Evolutionary conservation across 2,888 invertebrate species (phyloP).

Genomic region (Meandrusa payeni): DNA sequence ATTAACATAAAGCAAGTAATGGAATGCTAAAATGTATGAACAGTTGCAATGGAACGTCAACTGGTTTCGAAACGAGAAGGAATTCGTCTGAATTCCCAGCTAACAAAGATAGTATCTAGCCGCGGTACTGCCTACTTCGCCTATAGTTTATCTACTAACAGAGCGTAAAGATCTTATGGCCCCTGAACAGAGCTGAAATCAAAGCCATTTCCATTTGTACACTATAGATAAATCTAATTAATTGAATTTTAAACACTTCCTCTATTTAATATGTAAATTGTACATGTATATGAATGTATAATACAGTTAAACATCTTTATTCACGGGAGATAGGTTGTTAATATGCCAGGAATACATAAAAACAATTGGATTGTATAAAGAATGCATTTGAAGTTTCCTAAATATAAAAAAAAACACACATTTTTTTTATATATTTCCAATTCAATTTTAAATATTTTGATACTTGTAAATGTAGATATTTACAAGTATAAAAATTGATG

Average conservation of each 20-base stretch:
- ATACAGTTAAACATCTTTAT: too few relatives aligned
- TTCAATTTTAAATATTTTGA: too few relatives aligned
- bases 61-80: conserved; percentile 20
- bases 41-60: conserved; percentile 13
- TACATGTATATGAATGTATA: too few relatives aligned
- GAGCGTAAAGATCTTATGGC: conserved; percentile 2
- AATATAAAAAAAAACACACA: too few relatives aligned
- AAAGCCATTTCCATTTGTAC: neutral
- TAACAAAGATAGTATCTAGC: conserved; percentile 14
- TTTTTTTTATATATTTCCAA: too few relatives aligned
- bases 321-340: too few relatives aligned
- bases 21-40: conserved; percentile 12
- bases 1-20: too few relatives aligned
- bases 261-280: neutral
- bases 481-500: too few relatives aligned
- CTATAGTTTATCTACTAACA: conserved; percentile 12
- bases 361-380: too few relatives aligned
- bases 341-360: too few relatives aligned
- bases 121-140: conserved; percentile 8
- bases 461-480: too few relatives aligned
- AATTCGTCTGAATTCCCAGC: conserved; percentile 19
- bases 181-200: conserved; percentile 3
- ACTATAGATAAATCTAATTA: conserved; percentile 8
- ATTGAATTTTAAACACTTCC: neutral
- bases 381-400: too few relatives aligned